These are phyloP conservation scores for Craniophora ligustri DNA, from an alignment of 2,888 invertebrate species.

Conservation along the genomic window DNA sequence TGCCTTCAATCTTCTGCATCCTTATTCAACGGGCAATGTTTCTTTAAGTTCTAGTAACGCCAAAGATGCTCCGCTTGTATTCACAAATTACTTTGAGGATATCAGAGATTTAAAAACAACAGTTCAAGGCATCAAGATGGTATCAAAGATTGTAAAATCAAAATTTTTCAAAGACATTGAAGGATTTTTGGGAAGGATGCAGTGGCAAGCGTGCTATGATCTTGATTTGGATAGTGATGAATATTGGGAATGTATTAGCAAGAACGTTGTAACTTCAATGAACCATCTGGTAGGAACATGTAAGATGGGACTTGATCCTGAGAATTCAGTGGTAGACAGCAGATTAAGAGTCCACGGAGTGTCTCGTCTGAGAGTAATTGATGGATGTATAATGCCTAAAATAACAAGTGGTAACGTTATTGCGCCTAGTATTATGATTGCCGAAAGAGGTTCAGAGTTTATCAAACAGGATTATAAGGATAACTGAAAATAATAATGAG, in stretches of 20 bases:
- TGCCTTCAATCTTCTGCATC: slow-evolving; percentile 35
- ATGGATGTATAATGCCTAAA: slow-evolving; percentile 90
- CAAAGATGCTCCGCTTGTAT: slow-evolving; percentile 31
- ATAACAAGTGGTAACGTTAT: slow-evolving; percentile 89
- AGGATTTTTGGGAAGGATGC: slow-evolving; percentile 44
- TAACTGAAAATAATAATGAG: not conserved
- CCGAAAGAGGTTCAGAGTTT: slow-evolving; percentile 88
- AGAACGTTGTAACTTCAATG: slow-evolving; percentile 75
- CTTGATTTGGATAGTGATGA: slow-evolving; percentile 44
- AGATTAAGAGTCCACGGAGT: slow-evolving; percentile 82
- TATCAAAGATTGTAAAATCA: slow-evolving; percentile 24
- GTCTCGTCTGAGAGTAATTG: slow-evolving; percentile 87
- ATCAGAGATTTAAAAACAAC: slow-evolving; percentile 26
- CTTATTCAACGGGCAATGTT: slow-evolving; percentile 42
- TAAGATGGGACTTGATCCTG: slow-evolving; percentile 87
- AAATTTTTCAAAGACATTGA: slow-evolving; percentile 30
- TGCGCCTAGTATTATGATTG: slow-evolving; percentile 89
- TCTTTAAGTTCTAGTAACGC: slow-evolving; percentile 39
- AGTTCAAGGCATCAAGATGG: slow-evolving; percentile 37
- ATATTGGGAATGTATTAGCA: slow-evolving; percentile 42
- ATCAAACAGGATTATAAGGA: slow-evolving; percentile 70
- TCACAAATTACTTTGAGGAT: slow-evolving; percentile 39
- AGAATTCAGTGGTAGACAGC: slow-evolving; percentile 80
- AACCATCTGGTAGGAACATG: slow-evolving; percentile 89
- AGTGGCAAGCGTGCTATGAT: slow-evolving; percentile 27